Conservation (phyloP, 2,113 vertebrate genomes). For the Gadus macrocephalus region DNA sequence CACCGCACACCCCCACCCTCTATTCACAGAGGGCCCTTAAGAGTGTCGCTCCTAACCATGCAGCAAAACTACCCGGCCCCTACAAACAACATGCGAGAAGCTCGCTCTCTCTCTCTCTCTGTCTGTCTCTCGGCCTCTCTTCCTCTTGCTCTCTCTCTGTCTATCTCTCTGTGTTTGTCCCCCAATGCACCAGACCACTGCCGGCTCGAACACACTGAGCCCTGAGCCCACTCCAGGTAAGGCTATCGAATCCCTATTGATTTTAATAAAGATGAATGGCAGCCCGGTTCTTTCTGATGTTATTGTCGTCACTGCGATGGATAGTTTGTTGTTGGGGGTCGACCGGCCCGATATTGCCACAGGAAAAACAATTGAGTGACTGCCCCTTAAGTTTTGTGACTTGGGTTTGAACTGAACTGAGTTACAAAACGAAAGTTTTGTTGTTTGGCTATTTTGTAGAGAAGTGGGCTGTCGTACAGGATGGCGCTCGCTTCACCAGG, state of each 20-base stretch:
- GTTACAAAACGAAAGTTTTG: no score
- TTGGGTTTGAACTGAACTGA: no score
- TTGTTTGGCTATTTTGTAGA: no score
- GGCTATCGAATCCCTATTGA: conserved; percentile 62
- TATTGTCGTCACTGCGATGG: conserved; percentile 7
- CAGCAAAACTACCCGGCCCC: conserved; percentile 67
- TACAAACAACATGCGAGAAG: conserved; percentile 73
- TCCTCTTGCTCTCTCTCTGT: no score
- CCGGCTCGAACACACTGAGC: conserved; percentile 52
- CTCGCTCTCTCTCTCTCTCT: conserved; percentile 40
- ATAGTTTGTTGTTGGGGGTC: no score
- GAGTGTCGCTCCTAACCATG: conserved; percentile 73
- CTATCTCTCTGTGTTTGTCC: no score
- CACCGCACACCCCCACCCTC: conserved; percentile 30
- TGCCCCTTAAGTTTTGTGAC: no score
- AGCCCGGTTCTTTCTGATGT: conserved; percentile 46
- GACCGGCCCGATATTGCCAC: no score
- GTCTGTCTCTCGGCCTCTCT: no score
- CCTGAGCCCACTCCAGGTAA: conserved; percentile 68
- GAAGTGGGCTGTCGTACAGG: no score
- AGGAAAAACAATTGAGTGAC: no score
- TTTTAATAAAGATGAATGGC: conserved; percentile 60
- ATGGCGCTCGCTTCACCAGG: no score
- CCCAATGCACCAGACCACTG: conserved; percentile 66
- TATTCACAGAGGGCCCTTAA: conserved; percentile 76